Evolutionary conservation across 2,113 vertebrate species (phyloP), one percentile per base, ranked within the genome.

Genomic region (Microcebus griseorufus): DNA sequence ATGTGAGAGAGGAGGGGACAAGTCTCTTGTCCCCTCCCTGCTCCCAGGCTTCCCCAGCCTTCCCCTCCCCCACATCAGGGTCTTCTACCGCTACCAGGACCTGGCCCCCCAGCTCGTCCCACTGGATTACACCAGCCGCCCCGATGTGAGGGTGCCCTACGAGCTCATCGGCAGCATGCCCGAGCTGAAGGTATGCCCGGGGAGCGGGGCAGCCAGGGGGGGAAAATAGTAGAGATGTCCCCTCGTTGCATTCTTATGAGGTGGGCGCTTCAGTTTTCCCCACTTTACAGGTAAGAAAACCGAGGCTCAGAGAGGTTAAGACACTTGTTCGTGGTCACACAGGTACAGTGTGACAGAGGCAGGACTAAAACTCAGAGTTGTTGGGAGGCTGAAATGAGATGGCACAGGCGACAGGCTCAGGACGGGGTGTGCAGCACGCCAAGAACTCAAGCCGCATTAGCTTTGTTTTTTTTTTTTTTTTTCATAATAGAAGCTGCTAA

Each of bases 111-210:
- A 99, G 98, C 99, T 99, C 0, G 99, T 99, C 96, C 99, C 99
- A 1, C 99, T 99, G 0, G 99, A 99, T 99, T 99, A 99, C 98
- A 99, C 99, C 6, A 94, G 45, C 73, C 98, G 98, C 22, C 99
- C 99, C 84, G 98, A 99, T 17, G 99, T 99, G 99, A 99, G 99
- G 51, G 98, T 99, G 64, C 99, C 99, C 80, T 99, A 99, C 4
- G 98, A 99, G 97, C 99, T 99, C 98, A 99, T 99, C 83, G 98
- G 99, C 98, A 99, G 99, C 99, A 99, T 99, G 99, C 99, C 99
- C 1, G 99, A 99, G 98, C 99, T 99, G 98, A 99, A 99, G 99
- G 99, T 99, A 99, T 64, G 60, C n/a, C 60, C 16, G 0, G 12
- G 48, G 60, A 22, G 0, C 0, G 14, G 45, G 88, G 37, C 13